Base-by-base conservation (phyloP, 2,888 invertebrate species). In the Pachliopta kotzebuea region DNA sequence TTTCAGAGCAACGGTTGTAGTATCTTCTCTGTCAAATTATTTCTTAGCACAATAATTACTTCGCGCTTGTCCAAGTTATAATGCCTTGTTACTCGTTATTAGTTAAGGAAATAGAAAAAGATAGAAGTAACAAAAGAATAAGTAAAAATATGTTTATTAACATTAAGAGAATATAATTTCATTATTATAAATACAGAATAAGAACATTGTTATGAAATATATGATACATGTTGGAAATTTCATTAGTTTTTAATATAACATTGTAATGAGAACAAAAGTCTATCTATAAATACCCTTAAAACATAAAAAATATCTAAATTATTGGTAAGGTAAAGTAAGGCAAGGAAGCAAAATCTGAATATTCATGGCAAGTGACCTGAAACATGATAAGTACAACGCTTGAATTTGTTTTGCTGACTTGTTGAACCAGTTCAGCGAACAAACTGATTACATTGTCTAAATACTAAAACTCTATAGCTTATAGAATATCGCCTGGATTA, bases 281-380 rank as follows among this genome's bases (percentile, higher is more conserved):
- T 73, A 72, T 75, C 63, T 74, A 75, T 72, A 75, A 71, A 65
- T 56, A 55, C 23, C 18, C 23, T 37, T 70, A 64, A 64, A 52
- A 61, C 69, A 69, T 65, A 45, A 64, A 69, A 60, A 57, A 60
- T 64, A 63, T 70, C 72, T 66, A 68, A 70, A 73, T 75, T 78
- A 82, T 74, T 82, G 83, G 84, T 83, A 83, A 81, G 80, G 78
- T 76, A 74, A 72, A 80, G 81, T 80, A 74, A 72, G 80, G 81
- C 80, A 77, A 71, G 62, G 65, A 54, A 59, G 71, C 67, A 69
- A 70, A 67, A 71, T 65, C 69, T 69, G 65, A 71, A 69, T 68
- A 68, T 68, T 70, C 71, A 74, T 73, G 75, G 76, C 77, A 77
- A 77, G 76, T 72, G 62, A 71, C 45, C 49, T 67, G 50, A 23